phyloP scores from a whole-genome alignment of 1,140 invertebrate species.

The Megalonaias nervosa region DNA sequence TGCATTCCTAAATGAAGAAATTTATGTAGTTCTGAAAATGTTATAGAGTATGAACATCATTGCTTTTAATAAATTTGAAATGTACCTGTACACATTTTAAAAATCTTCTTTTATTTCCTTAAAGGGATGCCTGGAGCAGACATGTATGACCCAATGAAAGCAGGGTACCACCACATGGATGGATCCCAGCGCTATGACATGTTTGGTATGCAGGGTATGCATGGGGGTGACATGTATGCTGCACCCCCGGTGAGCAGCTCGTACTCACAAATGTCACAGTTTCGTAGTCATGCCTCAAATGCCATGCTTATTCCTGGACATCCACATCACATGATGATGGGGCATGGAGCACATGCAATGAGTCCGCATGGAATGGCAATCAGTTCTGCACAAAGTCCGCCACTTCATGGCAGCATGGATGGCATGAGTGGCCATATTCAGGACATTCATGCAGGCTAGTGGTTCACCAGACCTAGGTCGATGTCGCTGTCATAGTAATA shows the following conservation, averaged over 20 bases:
- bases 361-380: constrained; percentile 70
- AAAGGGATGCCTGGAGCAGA: constrained; percentile 69
- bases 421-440: constrained; percentile 73
- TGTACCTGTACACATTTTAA: too few relatives aligned
- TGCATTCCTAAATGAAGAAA: too few relatives aligned
- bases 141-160: constrained; percentile 70
- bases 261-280: constrained; percentile 73
- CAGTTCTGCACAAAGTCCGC: constrained; percentile 71
- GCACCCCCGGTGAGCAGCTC: constrained; percentile 65
- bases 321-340: constrained; percentile 73
- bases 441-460: constrained; percentile 74
- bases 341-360: constrained; percentile 67
- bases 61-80: too few relatives aligned
- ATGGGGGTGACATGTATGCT: constrained; percentile 70
- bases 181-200: constrained; percentile 63
- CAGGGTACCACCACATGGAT: constrained; percentile 65
- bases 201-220: constrained; percentile 69
- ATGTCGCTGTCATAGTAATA: too few relatives aligned
- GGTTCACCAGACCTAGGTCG: too few relatives aligned
- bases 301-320: constrained; percentile 74
- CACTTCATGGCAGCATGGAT: constrained; percentile 71
- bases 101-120: constrained; percentile 14
- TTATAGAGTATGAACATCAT: too few relatives aligned
- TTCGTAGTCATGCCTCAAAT: constrained; percentile 73
- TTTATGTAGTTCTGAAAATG: too few relatives aligned